These are phyloP conservation scores for Argyra leucocephala DNA, from an alignment of 2,888 invertebrate species.

Conservation along the genomic window DNA sequence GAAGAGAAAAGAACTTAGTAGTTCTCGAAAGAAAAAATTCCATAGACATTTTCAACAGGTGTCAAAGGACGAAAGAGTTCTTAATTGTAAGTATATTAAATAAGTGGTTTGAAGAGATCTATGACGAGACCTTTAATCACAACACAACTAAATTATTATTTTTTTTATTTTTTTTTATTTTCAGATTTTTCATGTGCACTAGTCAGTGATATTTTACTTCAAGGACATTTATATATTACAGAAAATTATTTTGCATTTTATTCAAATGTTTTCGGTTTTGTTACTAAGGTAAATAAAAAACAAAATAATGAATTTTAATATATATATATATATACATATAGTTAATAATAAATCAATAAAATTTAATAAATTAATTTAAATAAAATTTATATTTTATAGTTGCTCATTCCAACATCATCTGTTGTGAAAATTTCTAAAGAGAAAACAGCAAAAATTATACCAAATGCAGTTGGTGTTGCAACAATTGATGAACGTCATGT, in stretches of 20 bases:
- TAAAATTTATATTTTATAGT: slow-evolving; percentile 48
- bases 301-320: neutral
- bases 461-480: slow-evolving; percentile 76
- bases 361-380: slow-evolving; percentile 8
- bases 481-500: slow-evolving; percentile 80
- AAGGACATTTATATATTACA: slow-evolving; percentile 89
- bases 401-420: slow-evolving; percentile 76
- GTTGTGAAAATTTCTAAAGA: slow-evolving; percentile 85
- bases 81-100: slow-evolving; percentile 60
- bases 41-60: slow-evolving; percentile 78
- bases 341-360: slow-evolving; percentile 34
- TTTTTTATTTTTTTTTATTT: slow-evolving; percentile 32
- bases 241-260: slow-evolving; percentile 93
- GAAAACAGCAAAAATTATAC: slow-evolving; percentile 87
- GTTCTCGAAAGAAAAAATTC: slow-evolving; percentile 75
- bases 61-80: slow-evolving; percentile 71
- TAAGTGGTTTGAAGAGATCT: no score
- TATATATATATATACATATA: no score
- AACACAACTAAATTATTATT: slow-evolving; percentile 8
- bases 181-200: slow-evolving; percentile 86
- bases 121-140: slow-evolving; percentile 10
- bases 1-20: slow-evolving; percentile 41
- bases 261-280: slow-evolving; percentile 90
- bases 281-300: slow-evolving; percentile 64
- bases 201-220: slow-evolving; percentile 82